Conservation (phyloP, 2,113 vertebrate species). For the Macquaria ambigua region DNA sequence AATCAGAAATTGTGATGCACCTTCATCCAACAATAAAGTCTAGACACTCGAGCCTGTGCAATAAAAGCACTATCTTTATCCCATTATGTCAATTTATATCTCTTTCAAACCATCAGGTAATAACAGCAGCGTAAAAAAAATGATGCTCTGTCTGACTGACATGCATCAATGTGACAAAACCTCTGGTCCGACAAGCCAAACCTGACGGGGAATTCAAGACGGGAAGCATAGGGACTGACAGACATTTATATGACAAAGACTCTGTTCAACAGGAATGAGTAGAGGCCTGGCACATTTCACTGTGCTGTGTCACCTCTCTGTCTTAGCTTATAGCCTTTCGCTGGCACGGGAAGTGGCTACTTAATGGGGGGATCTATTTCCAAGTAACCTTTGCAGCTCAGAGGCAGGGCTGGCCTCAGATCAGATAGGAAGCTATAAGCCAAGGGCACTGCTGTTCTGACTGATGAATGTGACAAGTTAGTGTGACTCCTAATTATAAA, state of each 20-base stretch:
- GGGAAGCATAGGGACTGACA: not conserved
- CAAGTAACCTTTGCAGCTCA: constrained; percentile 7
- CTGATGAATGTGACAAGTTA: not conserved
- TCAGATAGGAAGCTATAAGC: not conserved
- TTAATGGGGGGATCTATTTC: not conserved
- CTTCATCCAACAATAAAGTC: not conserved
- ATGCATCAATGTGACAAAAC: not conserved
- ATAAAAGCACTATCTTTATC: not conserved
- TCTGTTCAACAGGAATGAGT: constrained; percentile 12
- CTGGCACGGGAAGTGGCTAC: not conserved
- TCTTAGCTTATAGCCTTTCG: not conserved
- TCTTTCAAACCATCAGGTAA: not conserved
- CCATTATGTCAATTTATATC: not conserved
- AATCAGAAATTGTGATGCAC: not conserved
- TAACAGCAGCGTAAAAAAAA: not conserved
- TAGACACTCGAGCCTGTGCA: not conserved
- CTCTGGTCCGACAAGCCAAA: constrained; percentile 60
- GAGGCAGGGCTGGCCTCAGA: constrained; percentile 7
- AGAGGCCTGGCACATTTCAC: constrained; percentile 5
- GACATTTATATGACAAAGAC: constrained; percentile 19
- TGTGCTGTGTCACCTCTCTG: constrained; percentile 22
- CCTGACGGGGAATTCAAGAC: constrained; percentile 42
- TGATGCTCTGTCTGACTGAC: not conserved
- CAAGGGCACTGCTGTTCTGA: not conserved
- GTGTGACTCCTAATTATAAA: not conserved